These are phyloP conservation scores for Eupithecia exiguata DNA, from an alignment of 2,888 invertebrate genomes.

Conservation along the genomic window DNA sequence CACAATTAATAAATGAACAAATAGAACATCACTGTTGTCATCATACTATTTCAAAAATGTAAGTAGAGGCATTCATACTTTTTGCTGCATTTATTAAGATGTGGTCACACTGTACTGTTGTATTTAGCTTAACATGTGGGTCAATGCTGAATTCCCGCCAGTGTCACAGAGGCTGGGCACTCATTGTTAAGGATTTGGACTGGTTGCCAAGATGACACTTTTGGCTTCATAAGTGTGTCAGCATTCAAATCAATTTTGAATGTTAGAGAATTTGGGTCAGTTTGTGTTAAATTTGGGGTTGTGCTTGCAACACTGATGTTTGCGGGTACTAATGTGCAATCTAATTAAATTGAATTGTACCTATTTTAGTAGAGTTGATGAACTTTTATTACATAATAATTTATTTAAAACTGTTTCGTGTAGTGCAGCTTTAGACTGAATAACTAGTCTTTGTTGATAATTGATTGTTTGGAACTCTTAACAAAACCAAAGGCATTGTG, in stretches of 20 bases:
- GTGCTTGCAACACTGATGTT: constrained; percentile 4
- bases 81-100: neutral
- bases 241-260: constrained; percentile 48
- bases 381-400: neutral
- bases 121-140: constrained; percentile 62
- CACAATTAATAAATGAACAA: neutral
- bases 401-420: neutral
- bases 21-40: neutral
- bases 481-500: constrained; percentile 70
- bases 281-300: constrained; percentile 15
- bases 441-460: constrained; percentile 54
- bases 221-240: constrained; percentile 72
- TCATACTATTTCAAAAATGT: neutral
- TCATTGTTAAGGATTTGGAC: constrained; percentile 61
- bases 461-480: constrained; percentile 53
- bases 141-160: constrained; percentile 58
- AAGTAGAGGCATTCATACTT: neutral
- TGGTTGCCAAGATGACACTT: constrained; percentile 67
- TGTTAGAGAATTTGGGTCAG: constrained; percentile 40
- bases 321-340: neutral
- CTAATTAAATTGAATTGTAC: neutral
- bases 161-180: constrained; percentile 63
- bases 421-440: constrained; percentile 47
- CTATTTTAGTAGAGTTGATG: neutral
- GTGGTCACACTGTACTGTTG: constrained; percentile 24